phyloP scores from a whole-genome alignment of 2,113 vertebrate species.

The Chinchilla lanigera region DNA sequence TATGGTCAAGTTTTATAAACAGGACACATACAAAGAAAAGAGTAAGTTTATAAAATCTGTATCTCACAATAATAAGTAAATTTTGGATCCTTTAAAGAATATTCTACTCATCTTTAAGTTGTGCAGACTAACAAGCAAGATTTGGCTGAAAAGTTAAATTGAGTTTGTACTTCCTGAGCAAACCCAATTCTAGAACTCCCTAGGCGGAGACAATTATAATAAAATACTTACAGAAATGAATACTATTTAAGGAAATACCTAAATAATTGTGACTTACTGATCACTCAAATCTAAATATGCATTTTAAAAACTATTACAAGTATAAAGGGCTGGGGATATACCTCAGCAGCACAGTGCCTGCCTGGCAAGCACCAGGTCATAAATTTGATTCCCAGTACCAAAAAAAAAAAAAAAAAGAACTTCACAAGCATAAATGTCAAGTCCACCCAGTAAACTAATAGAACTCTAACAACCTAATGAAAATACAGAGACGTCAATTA shows the following conservation, averaged over 20 bases:
- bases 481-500: slow-evolving; percentile 46
- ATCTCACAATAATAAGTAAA: background rate
- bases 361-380: too few species aligned
- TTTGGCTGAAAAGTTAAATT: background rate
- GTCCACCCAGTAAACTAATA: background rate
- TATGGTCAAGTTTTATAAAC: background rate
- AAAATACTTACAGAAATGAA: slow-evolving; percentile 22
- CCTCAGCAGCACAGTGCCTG: too few species aligned
- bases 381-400: background rate
- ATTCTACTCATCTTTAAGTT: background rate
- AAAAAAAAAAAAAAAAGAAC: background rate
- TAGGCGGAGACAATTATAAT: slow-evolving; percentile 11
- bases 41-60: background rate
- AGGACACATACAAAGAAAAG: background rate
- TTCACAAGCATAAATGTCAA: background rate
- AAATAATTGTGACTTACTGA: slow-evolving; percentile 30
- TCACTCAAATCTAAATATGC: slow-evolving; percentile 29
- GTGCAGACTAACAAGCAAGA: background rate
- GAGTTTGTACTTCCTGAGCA: background rate
- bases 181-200: slow-evolving; percentile 25
- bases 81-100: slow-evolving; percentile 9
- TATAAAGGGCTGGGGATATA: background rate
- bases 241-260: background rate
- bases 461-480: background rate
- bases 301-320: slow-evolving; percentile 38